Base-by-base conservation (phyloP, 2,888 invertebrate species). In the Agrotis clavis region DNA sequence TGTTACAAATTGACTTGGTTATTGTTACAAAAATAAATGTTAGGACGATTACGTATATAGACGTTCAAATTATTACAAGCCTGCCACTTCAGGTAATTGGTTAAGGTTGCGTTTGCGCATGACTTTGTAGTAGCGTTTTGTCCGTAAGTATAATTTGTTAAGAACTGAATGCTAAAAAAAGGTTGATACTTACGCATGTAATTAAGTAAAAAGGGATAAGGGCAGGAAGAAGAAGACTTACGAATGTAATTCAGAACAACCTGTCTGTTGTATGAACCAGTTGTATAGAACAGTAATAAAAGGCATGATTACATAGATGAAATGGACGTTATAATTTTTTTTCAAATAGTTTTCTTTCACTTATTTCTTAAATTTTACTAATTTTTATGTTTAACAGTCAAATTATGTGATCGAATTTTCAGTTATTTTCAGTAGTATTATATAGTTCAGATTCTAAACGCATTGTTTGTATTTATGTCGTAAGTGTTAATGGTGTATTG, bases 171-270 rank as follows among this genome's bases (percentile, higher is more conserved):
- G 48, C 45, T 56, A 74, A 79, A 74, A n/a, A 82, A 79, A 50
- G 41, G 30, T 67, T 54, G 59, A 71, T 66, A 69, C 66, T 74
- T 56, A 59, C 19, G 66, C 54, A 63, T 59, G 50, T 25, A 2
- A 25, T n/a, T n/a, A n/a, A n/a, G n/a, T n/a, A n/a, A n/a, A n/a
- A n/a, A n/a, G n/a, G n/a, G n/a, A n/a, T n/a, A n/a, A n/a, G n/a
- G n/a, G n/a, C n/a, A n/a, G n/a, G n/a, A n/a, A n/a, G n/a, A n/a
- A n/a, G n/a, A n/a, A n/a, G n/a, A n/a, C n/a, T n/a, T n/a, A n/a
- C n/a, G n/a, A n/a, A n/a, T n/a, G n/a, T 68, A 64, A 71, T 71
- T 74, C 63, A 48, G 53, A 63, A 71, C 74, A 81, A 78, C 56
- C 82, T 74, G 68, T 53, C 11, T 59, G 48, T 18, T 59, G 48